Conservation (phyloP, 1,140 invertebrate species). For the Pachyrhynchus sulphureomaculatus region DNA sequence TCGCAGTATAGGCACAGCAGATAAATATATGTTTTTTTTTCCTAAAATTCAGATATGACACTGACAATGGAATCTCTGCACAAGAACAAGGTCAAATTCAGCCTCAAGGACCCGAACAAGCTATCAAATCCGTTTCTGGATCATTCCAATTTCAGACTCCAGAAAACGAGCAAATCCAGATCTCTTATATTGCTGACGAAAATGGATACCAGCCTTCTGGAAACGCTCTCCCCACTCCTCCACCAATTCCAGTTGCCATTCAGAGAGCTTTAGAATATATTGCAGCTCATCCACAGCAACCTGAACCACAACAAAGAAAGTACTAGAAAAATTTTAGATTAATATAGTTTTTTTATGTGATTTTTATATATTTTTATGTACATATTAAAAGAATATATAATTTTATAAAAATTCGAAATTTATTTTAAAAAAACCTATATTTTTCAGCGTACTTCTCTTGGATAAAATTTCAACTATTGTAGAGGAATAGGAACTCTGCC, state of each 20-base stretch:
- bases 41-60: slow-evolving; percentile 59
- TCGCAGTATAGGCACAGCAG: too few species aligned
- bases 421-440: too few species aligned
- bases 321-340: slow-evolving; percentile 4
- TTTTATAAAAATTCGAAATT: too few species aligned
- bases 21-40: too few species aligned
- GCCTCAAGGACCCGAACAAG: slow-evolving; percentile 42
- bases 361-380: not conserved
- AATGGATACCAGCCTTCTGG: slow-evolving; percentile 66
- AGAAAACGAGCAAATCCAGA: slow-evolving; percentile 46
- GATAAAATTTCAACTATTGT: too few species aligned
- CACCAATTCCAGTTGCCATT: slow-evolving; percentile 69
- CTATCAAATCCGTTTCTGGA: slow-evolving; percentile 46
- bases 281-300: slow-evolving; percentile 30
- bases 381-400: not conserved
- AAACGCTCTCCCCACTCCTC: slow-evolving; percentile 65
- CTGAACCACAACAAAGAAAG: not conserved
- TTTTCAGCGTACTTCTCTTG: too few species aligned
- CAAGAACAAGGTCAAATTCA: slow-evolving; percentile 54
- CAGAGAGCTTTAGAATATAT: slow-evolving; percentile 53
- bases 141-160: slow-evolving; percentile 41
- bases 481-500: too few species aligned
- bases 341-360: slow-evolving; percentile 7
- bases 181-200: slow-evolving; percentile 60
- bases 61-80: slow-evolving; percentile 59